Evolutionary conservation across 2,888 invertebrate species (phyloP).

Genomic region (Caenorhabditis macrosperma): DNA sequence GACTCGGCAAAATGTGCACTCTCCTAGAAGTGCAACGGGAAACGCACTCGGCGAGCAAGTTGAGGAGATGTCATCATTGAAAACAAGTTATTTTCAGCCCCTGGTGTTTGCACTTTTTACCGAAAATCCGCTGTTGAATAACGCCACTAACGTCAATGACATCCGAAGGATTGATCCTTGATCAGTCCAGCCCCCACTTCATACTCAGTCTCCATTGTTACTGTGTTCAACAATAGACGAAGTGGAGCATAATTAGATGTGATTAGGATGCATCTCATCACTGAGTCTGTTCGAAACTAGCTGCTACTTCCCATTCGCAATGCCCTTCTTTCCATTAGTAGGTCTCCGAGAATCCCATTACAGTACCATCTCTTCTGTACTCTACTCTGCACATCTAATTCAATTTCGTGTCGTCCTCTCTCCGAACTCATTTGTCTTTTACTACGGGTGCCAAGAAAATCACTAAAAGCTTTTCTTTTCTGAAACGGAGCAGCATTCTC

Average conservation of each 20-base stretch:
- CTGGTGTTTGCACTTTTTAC: background rate
- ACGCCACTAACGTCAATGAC: background rate
- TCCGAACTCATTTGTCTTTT: too few species aligned
- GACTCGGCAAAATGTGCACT: background rate
- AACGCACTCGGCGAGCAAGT: background rate
- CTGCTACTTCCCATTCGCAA: slow-evolving; percentile 1
- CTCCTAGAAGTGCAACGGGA: background rate
- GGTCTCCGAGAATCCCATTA: too few species aligned
- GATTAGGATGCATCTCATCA: slow-evolving; percentile 27
- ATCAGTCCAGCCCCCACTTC: background rate
- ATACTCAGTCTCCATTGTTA: background rate
- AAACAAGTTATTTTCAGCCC: slow-evolving; percentile 19
- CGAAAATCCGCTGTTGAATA: background rate
- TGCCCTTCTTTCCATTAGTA: background rate
- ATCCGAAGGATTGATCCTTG: slow-evolving; percentile 9
- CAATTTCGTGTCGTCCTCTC: too few species aligned
- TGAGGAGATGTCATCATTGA: background rate
- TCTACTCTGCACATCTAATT: too few species aligned
- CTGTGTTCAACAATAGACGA: background rate
- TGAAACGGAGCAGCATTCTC: too few species aligned
- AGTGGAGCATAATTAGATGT: slow-evolving; percentile 41
- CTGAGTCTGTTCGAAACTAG: slow-evolving; percentile 26
- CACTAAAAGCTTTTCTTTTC: too few species aligned
- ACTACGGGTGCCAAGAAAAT: too few species aligned
- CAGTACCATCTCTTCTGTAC: too few species aligned